A percentile compares a stretch with the other conserved stretches of the same genome.
Conservation (phyloP, 2,797 vertebrate species). For the Rhinogobio ventralis region DNA sequence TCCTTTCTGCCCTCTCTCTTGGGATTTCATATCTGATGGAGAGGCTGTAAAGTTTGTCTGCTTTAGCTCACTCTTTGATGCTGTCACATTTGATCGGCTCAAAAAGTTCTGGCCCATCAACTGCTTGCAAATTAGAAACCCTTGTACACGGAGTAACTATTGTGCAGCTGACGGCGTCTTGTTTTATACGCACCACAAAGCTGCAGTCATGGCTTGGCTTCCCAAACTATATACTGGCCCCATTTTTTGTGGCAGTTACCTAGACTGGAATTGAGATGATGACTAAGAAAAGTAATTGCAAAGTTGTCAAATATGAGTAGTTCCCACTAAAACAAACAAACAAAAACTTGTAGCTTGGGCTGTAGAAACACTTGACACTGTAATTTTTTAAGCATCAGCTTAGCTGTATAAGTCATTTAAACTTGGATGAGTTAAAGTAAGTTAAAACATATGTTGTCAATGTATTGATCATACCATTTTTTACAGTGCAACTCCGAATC, state of each 20-base stretch:
- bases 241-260: constrained; percentile 40
- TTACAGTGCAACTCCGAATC: no score
- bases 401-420: no score
- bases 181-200: constrained; percentile 61
- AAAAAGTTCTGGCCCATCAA: constrained; percentile 79
- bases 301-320: not conserved
- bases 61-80: constrained; percentile 79
- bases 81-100: constrained; percentile 80
- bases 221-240: constrained; percentile 48
- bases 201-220: constrained; percentile 46
- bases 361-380: not conserved
- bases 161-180: constrained; percentile 61
- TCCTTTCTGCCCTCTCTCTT: constrained; percentile 43
- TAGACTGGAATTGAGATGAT: constrained; percentile 46
- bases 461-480: no score
- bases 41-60: constrained; percentile 74
- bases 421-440: no score
- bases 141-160: constrained; percentile 59
- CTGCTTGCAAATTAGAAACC: constrained; percentile 76
- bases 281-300: constrained; percentile 45
- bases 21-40: constrained; percentile 61
- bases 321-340: not conserved
- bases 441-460: no score
- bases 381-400: no score
- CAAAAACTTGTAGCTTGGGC: not conserved